These are phyloP conservation scores for Muscidifurax raptorellus DNA, from an alignment of 1,140 invertebrate species.

Conservation along the genomic window DNA sequence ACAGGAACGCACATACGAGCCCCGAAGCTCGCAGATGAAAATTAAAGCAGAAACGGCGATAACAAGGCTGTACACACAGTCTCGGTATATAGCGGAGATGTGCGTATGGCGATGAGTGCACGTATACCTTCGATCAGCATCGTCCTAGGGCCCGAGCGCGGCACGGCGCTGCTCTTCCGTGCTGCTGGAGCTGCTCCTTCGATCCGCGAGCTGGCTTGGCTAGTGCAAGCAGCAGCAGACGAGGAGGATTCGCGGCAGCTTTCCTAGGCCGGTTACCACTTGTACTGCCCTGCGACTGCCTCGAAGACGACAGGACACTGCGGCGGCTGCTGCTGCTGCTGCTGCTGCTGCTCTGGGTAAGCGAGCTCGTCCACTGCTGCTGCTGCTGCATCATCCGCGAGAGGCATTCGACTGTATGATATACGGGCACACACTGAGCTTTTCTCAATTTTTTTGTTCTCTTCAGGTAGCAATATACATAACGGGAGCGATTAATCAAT, in stretches of 20 bases:
- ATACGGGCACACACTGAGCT: too few relatives aligned
- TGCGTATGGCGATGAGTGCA: too few relatives aligned
- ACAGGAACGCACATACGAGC: too few relatives aligned
- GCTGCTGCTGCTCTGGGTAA: background rate
- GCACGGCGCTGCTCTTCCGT: background rate
- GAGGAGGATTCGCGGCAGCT: background rate
- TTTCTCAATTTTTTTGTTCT: too few relatives aligned
- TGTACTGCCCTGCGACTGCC: background rate
- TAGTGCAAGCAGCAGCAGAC: background rate
- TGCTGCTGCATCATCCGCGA: slow-evolving; percentile 11
- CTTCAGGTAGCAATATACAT: too few relatives aligned
- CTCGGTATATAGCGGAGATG: too few relatives aligned
- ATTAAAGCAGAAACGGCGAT: too few relatives aligned
- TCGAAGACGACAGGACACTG: background rate
- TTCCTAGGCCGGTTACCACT: background rate
- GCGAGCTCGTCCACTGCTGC: slow-evolving; percentile 9
- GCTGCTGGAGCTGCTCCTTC: slow-evolving; percentile 14
- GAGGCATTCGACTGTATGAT: background rate
- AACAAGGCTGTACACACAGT: too few relatives aligned
- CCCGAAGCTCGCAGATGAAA: background rate
- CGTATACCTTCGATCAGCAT: slow-evolving; percentile 54
- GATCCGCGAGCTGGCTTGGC: background rate
- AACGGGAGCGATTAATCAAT: background rate
- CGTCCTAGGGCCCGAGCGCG: slow-evolving; percentile 36
- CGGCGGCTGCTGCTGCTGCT: slow-evolving; percentile 22